Evolutionary conservation across 1,140 invertebrate species (phyloP).

Genomic region (Coenobita brevimanus): DNA sequence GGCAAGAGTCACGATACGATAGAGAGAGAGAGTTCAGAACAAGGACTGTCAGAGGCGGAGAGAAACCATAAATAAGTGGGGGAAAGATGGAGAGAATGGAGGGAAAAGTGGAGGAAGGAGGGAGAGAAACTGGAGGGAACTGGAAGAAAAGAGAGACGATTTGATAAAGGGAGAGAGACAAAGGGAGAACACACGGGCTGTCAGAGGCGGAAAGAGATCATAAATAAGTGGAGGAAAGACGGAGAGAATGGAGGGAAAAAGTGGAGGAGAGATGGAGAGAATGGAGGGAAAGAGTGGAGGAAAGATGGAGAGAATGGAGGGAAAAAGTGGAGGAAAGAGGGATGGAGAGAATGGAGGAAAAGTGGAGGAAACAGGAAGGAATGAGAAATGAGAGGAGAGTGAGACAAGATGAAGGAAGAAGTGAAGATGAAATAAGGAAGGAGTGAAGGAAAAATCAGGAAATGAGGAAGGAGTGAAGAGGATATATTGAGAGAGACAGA

Average conservation of each 20-base stretch:
- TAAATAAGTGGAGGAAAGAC: not conserved
- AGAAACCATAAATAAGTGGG: not conserved
- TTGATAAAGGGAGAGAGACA: too few relatives aligned
- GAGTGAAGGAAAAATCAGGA: not conserved
- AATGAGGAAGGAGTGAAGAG: not conserved
- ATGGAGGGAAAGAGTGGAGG: not conserved
- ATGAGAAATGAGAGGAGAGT: not conserved
- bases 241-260: not conserved
- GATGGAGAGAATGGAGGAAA: not conserved
- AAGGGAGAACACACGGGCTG: not conserved
- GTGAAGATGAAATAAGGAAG: not conserved
- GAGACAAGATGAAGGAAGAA: not conserved
- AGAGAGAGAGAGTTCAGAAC: not conserved
- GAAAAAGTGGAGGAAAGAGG: not conserved
- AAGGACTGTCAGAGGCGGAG: not conserved
- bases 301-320: not conserved
- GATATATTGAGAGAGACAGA: not conserved
- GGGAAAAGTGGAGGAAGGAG: not conserved
- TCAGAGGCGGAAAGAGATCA: not conserved
- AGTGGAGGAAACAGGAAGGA: not conserved
- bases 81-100: not conserved
- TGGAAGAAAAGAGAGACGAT: too few relatives aligned
- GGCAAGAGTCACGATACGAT: conserved; percentile 72
- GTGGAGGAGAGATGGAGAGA: not conserved
- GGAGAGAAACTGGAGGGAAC: too few relatives aligned